These are phyloP conservation scores for Porphyrio hochstetteri DNA, from an alignment of 2,113 vertebrate species.

Conservation along the genomic window DNA sequence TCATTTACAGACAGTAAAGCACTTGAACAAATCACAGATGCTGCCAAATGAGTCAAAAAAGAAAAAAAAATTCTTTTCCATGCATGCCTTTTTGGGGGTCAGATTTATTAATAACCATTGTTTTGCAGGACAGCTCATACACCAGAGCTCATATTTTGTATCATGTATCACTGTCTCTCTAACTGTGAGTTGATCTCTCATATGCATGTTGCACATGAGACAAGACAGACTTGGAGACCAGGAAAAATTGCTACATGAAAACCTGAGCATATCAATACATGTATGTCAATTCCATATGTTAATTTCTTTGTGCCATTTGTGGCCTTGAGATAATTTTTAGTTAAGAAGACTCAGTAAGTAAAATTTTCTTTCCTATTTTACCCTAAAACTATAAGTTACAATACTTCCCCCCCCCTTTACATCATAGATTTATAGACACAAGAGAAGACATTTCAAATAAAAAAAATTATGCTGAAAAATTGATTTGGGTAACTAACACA, in stretches of 20 bases:
- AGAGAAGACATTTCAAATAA: neutral
- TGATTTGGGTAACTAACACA: neutral
- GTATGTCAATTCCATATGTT: neutral
- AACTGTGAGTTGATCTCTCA: neutral
- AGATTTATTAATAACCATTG: conserved; percentile 15
- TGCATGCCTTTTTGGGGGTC: neutral
- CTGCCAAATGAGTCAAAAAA: conserved; percentile 41
- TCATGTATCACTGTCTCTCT: neutral
- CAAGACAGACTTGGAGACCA: neutral
- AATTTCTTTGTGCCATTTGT: neutral
- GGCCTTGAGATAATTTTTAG: neutral
- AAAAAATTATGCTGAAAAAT: neutral
- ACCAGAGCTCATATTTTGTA: neutral
- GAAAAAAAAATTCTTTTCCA: neutral
- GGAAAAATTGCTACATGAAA: neutral
- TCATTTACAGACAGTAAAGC: conserved; percentile 40
- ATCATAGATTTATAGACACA: neutral
- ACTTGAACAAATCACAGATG: conserved; percentile 57
- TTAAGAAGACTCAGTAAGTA: rapidly evolving
- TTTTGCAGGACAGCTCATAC: neutral
- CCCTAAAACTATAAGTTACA: neutral
- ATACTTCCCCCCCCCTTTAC: neutral
- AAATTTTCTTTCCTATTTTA: neutral
- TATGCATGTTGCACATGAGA: neutral
- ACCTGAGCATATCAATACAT: neutral